Conservation (phyloP, 2,888 invertebrate genomes). For the Acheta domesticus region DNA sequence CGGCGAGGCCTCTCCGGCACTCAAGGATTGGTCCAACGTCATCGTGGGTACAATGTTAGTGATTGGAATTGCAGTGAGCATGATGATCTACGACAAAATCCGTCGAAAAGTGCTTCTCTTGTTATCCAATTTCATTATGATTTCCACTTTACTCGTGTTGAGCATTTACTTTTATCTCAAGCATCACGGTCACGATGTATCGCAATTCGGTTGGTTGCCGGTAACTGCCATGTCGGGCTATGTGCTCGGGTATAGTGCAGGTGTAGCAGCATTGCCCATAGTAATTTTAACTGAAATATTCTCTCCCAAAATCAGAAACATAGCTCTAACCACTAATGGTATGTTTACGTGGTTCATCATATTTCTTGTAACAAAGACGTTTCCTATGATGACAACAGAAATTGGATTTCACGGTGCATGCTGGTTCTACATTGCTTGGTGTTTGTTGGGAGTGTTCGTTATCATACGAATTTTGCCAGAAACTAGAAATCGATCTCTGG, state of each 20-base stretch:
- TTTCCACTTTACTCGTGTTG: neutral
- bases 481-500: neutral
- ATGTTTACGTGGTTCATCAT: conserved; percentile 18
- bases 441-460: neutral
- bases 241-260: neutral
- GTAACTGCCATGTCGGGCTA: neutral
- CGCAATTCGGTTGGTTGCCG: neutral
- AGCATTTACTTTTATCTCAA: neutral
- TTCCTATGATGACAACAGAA: neutral
- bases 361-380: neutral
- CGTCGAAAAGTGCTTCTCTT: neutral
- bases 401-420: neutral
- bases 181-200: neutral
- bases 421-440: neutral
- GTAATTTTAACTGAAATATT: neutral
- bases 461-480: neutral
- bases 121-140: neutral
- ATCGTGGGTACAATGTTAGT: neutral
- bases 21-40: neutral
- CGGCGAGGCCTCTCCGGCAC: neutral
- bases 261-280: neutral
- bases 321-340: neutral
- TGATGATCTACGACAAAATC: neutral
- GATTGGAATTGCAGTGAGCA: neutral
- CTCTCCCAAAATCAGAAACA: neutral